Percentiles rank a stretch among this genome's conserved stretches.
Evolutionary conservation across 2,888 invertebrate species (phyloP).

Genomic region (Atrina japonica): DNA sequence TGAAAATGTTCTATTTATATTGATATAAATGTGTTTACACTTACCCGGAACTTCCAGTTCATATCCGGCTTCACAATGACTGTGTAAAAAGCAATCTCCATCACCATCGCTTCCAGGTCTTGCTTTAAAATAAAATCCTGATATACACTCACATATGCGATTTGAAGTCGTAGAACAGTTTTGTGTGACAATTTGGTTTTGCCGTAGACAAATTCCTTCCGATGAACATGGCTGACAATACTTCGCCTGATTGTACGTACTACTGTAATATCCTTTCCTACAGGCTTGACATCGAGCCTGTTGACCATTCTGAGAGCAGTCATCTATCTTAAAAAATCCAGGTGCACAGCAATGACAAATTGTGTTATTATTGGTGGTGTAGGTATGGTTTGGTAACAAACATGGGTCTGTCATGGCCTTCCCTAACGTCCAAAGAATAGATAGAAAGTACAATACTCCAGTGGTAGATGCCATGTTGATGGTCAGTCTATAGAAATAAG

Average conservation of each 20-base stretch:
- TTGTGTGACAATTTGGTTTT: not conserved
- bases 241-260: not conserved
- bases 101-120: not conserved
- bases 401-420: too few relatives aligned
- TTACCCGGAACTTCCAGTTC: not conserved
- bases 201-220: not conserved
- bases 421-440: too few relatives aligned
- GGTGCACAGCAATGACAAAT: conserved; percentile 1
- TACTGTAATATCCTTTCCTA: not conserved
- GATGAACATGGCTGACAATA: conserved; percentile 1
- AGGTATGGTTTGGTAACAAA: too few relatives aligned
- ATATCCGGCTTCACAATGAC: conserved; percentile 2
- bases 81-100: not conserved
- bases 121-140: not conserved
- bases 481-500: too few relatives aligned
- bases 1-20: too few relatives aligned
- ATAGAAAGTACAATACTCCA: too few relatives aligned
- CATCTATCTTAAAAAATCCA: conserved; percentile 1
- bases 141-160: not conserved
- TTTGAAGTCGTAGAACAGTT: conserved; percentile 1
- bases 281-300: not conserved
- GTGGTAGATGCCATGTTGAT: too few relatives aligned
- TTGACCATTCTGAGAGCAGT: not conserved
- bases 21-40: too few relatives aligned
- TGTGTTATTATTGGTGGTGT: too few relatives aligned